Conservation (phyloP, 2,888 invertebrate genomes). For the Rhopalosiphum nymphaeae region DNA sequence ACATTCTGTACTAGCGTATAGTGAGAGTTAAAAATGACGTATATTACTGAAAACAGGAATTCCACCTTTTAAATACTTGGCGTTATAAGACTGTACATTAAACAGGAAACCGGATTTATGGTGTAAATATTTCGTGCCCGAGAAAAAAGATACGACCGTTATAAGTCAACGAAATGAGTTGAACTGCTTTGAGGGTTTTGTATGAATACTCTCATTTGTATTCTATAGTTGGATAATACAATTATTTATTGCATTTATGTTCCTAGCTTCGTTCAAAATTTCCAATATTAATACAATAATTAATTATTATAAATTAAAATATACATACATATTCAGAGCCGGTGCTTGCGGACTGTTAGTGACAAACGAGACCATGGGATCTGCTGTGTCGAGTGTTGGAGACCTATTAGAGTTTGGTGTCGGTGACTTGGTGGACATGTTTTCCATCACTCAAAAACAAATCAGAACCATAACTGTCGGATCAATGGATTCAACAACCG, state of each 20-base stretch:
- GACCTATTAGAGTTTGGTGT: conserved; percentile 54
- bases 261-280: background rate
- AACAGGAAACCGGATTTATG: conserved; percentile 39
- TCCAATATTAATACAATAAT: background rate
- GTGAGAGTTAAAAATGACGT: background rate
- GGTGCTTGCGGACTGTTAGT: conserved; percentile 57
- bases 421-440: conserved; percentile 59
- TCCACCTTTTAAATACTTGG: conserved; percentile 58
- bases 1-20: background rate
- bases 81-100: conserved; percentile 11
- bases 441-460: conserved; percentile 58
- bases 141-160: background rate
- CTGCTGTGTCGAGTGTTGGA: conserved; percentile 30
- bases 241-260: background rate
- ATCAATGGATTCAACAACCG: conserved; percentile 52
- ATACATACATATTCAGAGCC: background rate
- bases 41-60: conserved; percentile 47
- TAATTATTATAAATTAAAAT: background rate
- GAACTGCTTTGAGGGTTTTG: background rate
- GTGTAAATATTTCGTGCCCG: conserved; percentile 20
- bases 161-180: conserved; percentile 30
- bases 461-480: conserved; percentile 56
- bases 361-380: conserved; percentile 49
- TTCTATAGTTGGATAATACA: background rate
- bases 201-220: background rate